phyloP scores from a whole-genome alignment of 1,140 invertebrate genomes.

The Parapsyche elsis region DNA sequence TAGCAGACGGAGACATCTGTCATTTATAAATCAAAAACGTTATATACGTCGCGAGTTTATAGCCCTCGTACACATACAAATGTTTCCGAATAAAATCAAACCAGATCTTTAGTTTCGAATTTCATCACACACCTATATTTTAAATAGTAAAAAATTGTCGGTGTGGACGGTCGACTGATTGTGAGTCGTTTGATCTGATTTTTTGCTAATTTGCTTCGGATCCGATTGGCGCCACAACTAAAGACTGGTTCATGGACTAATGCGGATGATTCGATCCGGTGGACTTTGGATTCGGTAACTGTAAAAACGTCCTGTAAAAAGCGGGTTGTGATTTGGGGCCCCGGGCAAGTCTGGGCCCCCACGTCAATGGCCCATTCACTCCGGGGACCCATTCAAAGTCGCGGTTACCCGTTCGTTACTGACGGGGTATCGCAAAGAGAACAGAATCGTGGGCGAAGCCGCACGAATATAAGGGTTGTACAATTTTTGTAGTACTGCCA shows the following conservation, averaged over 20 bases:
- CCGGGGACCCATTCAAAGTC: conserved; percentile 13
- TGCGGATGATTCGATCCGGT: not conserved
- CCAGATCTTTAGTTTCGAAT: not conserved
- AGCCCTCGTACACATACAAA: not conserved
- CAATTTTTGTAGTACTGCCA: not conserved
- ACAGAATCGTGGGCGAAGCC: not conserved
- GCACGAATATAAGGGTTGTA: not conserved
- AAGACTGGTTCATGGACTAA: conserved; percentile 1
- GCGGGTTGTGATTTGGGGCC: conserved; percentile 17
- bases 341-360: conserved; percentile 36
- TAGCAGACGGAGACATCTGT: no score
- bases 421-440: not conserved
- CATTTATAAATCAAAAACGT: no score
- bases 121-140: no score
- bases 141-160: no score
- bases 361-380: conserved; percentile 54
- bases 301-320: conserved; percentile 25
- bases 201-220: conserved; percentile 21
- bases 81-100: not conserved
- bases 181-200: not conserved
- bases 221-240: not conserved
- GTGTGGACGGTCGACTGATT: not conserved
- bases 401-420: not conserved
- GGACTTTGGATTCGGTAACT: conserved; percentile 1
- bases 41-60: no score